Base-by-base conservation (phyloP, 2,797 vertebrate species). In the Brachyalestes nurse region DNA sequence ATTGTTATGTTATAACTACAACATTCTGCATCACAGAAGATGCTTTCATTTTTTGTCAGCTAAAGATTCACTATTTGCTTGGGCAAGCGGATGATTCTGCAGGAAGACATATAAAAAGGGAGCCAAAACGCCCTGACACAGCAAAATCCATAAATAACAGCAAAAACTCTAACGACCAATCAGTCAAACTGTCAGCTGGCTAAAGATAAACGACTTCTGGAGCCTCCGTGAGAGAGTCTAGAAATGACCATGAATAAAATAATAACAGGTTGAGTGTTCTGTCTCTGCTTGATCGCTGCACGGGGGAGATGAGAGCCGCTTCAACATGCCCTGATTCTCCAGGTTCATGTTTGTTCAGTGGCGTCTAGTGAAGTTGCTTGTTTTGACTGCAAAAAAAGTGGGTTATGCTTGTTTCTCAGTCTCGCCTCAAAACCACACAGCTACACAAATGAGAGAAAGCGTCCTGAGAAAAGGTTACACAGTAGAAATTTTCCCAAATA, bases 221-320 rank as follows among this genome's bases (percentile, higher is more conserved):
- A 5, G 28, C 42, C 45, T 53, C 84, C 47, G 38, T 4, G 73
- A 86, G 82, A 85, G 78, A 65, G 40, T 76, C 78, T 75, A 71
- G 72, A 77, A 86, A 87, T 88, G 77, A 86, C 58, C 84, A 88
- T 90, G 85, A 91, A 92, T 92, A 88, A 90, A 82, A 87, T 61
- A 82, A 77, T 58, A 82, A 81, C 4, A 2, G 72, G 64, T 77
- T 86, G 77, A 76, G 82, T 17, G n/a, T 77, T 7, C 71, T 62
- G 79, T 82, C 58, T 77, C 66, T 47, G 80, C 78, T 81, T 42
- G 7, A 51, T 58, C 72, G 72, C 72, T 23, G 21, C 9, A 72
- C 65, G 67, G 72, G 66, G 64, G 87, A 55, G 75, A 83, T 19
- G 51, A 72, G 47, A 45, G 72, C 83, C 75, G 80, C 13, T 87